These are phyloP conservation scores for Nansenia antarctica DNA, from an alignment of 2,113 vertebrate genomes.

Conservation along the genomic window DNA sequence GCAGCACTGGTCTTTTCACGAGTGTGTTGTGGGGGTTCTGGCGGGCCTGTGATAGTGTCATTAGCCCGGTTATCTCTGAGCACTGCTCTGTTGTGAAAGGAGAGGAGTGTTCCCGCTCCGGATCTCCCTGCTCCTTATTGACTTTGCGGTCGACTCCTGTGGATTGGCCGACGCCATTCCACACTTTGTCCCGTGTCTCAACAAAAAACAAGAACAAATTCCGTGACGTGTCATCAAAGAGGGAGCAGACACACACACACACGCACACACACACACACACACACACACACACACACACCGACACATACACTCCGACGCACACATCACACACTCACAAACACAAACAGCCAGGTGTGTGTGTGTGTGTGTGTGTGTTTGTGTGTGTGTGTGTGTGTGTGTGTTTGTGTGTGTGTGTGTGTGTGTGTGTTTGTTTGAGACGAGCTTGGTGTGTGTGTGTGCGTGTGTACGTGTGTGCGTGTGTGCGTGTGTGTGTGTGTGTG, in stretches of 20 bases:
- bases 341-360: too few relatives aligned
- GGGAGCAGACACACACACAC: too few relatives aligned
- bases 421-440: conserved; percentile 20
- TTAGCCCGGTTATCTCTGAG: conserved; percentile 5
- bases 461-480: conserved; percentile 9
- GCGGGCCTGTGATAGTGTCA: conserved; percentile 21
- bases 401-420: conserved; percentile 28
- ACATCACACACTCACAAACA: too few relatives aligned
- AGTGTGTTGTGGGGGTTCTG: neutral
- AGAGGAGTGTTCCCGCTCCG: conserved; percentile 36
- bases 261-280: neutral
- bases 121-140: conserved; percentile 55
- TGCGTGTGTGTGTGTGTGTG: conserved; percentile 6
- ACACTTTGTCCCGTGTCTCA: conserved; percentile 32
- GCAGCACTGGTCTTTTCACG: neutral
- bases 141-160: conserved; percentile 58
- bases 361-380: too few relatives aligned
- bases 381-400: too few relatives aligned
- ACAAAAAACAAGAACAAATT: conserved; percentile 30
- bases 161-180: conserved; percentile 48
- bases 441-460: conserved; percentile 10
- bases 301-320: too few relatives aligned
- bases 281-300: too few relatives aligned
- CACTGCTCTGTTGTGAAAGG: conserved; percentile 31
- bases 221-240: conserved; percentile 35